phyloP scores from a whole-genome alignment of 1,140 invertebrate species.

The Battus philenor region DNA sequence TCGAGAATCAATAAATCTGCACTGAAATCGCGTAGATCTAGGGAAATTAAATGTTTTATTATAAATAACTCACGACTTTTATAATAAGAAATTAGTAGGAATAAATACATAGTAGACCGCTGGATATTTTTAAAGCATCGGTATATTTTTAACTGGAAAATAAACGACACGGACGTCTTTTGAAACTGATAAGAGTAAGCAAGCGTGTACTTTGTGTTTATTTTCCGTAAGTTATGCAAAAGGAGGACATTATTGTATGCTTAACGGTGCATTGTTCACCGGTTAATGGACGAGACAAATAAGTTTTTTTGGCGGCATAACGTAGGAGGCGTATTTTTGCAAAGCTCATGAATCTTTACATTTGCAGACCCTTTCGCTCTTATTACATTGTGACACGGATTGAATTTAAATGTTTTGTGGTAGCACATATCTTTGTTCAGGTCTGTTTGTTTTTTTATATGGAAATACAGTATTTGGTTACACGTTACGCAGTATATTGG shows the following conservation, averaged over 20 bases:
- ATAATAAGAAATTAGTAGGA: too few species aligned
- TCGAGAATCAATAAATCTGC: too few species aligned
- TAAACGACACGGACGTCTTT: background rate
- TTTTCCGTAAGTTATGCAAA: conserved; percentile 37
- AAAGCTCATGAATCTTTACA: conserved; percentile 23
- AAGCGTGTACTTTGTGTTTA: conserved; percentile 1
- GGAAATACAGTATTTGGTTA: conserved; percentile 50
- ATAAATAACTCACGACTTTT: too few species aligned
- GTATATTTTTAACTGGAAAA: too few species aligned
- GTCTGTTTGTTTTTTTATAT: conserved; percentile 41
- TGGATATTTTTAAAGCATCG: too few species aligned
- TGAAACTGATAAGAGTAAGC: conserved; percentile 7
- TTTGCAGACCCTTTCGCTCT: background rate
- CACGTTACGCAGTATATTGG: conserved; percentile 34
- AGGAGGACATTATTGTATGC: conserved; percentile 45
- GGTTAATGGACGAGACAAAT: conserved; percentile 60
- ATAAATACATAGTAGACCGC: too few species aligned
- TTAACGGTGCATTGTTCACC: conserved; percentile 62
- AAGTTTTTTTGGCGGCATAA: conserved; percentile 51
- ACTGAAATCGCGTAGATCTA: too few species aligned
- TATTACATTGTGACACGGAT: background rate
- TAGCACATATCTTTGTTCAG: conserved; percentile 11
- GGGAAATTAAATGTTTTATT: too few species aligned
- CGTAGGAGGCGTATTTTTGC: conserved; percentile 48
- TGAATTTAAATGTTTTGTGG: background rate